phyloP scores from a whole-genome alignment of 2,888 invertebrate species.

The Agriopis aurantiaria region DNA sequence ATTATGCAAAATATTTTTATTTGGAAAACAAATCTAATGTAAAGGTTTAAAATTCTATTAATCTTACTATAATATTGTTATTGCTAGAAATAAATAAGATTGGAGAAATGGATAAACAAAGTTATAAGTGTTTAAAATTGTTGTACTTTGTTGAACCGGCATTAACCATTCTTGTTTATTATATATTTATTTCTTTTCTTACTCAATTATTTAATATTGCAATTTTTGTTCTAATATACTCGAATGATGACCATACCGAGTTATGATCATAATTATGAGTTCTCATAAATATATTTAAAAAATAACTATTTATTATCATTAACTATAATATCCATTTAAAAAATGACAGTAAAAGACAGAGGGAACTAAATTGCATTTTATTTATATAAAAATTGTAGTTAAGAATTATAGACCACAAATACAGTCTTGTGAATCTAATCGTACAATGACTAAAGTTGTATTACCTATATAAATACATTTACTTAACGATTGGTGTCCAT shows the following conservation, averaged over 20 bases:
- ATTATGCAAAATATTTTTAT: neutral
- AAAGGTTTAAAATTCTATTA: neutral
- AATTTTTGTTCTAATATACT: neutral
- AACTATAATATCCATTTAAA: neutral
- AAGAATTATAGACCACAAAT: constrained; percentile 19
- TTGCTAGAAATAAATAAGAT: constrained; percentile 15
- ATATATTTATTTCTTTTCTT: neutral
- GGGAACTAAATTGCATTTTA: constrained; percentile 68
- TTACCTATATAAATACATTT: too few species aligned
- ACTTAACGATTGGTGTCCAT: too few species aligned
- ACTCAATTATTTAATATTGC: neutral
- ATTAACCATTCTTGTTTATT: constrained; percentile 6
- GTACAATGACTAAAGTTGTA: too few species aligned
- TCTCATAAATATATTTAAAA: neutral
- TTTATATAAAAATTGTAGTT: constrained; percentile 43
- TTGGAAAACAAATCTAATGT: constrained; percentile 12
- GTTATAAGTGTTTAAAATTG: neutral
- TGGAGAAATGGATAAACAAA: neutral
- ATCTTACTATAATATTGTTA: constrained; percentile 29
- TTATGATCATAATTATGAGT: neutral
- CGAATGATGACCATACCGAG: neutral
- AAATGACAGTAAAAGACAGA: constrained; percentile 59
- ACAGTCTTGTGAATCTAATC: neutral
- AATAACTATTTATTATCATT: neutral
- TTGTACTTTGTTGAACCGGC: neutral